Base-by-base conservation (phyloP, 2,888 invertebrate genomes). In the Disparrhopalites patrizii region DNA sequence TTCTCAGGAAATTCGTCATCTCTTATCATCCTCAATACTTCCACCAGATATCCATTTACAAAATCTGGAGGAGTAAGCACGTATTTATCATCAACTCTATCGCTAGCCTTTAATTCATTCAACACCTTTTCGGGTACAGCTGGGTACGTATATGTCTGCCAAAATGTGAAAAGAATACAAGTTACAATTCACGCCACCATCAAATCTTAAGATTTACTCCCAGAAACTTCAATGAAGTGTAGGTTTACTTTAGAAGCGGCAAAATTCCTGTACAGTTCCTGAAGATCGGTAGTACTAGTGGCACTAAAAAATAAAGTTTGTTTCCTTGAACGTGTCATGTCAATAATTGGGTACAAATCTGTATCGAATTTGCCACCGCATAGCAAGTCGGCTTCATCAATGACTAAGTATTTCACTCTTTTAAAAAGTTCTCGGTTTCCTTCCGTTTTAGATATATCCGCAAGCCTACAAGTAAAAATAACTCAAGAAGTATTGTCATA, bases 301-400 rank as follows among this genome's bases (percentile, higher is more conserved):
- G 99, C 99, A 66, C 95, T 96, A 78, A 95, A 97, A 62, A 96
- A 83, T 18, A 98, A 81, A 65, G 90, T 93, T 77, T 97, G 96
- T 68, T 90, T 84, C 62, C 86, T 85, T 52, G 96, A 78, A 5
- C 84, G 83, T 57, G 82, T 79, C 77, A 93, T 90, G 77, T 94
- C 93, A 0, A 87, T 86, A 77, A 87, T 85, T 56, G 97, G 82
- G 76, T 84, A 78, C 71, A 75, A 66, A 68, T 92, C 90, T 27
- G 86, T 86, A 79, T 92, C 88, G 78, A 94, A 93, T 55, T 87
- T 85, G 56, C 91, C 92, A 77, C 89, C 86, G 70, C 88, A 79
- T 72, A 89, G 83, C 80, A 93, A 85, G 78, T 99, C 99, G 33
- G 98, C 99, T 82, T 99, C 99, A 81, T 99, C 99, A 61, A 99